These are phyloP conservation scores for Trachymyrmex septentrionalis DNA, from an alignment of 1,140 invertebrate genomes.

Conservation along the genomic window DNA sequence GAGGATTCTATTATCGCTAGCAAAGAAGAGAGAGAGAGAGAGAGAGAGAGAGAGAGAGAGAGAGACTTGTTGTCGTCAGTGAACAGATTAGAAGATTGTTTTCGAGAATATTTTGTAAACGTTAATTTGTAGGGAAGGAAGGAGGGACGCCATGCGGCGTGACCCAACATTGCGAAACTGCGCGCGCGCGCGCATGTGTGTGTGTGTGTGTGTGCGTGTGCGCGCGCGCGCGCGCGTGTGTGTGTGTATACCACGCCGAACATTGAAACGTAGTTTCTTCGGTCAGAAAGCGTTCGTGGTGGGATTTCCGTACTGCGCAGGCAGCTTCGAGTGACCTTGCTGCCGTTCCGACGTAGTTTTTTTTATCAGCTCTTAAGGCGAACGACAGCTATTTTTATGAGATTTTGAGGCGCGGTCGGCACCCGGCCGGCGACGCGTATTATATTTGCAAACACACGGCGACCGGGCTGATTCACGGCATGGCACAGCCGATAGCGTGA, in stretches of 20 bases:
- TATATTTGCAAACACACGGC: conserved; percentile 28
- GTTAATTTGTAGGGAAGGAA: too few relatives aligned
- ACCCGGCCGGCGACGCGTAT: background rate
- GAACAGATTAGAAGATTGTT: background rate
- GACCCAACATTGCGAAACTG: conserved; percentile 52
- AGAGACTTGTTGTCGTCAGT: background rate
- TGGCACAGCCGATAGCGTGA: background rate
- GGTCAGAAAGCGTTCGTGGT: background rate
- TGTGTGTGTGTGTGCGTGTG: too few relatives aligned
- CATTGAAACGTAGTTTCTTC: conserved; percentile 40
- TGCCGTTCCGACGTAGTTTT: conserved; percentile 6
- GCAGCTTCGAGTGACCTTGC: conserved; percentile 37
- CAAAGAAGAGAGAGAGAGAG: too few relatives aligned
- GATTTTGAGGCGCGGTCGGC: conserved; percentile 20
- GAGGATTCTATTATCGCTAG: background rate
- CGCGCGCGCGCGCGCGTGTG: too few relatives aligned
- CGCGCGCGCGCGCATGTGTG: background rate
- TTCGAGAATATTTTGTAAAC: background rate
- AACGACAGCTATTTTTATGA: conserved; percentile 49
- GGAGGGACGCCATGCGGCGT: background rate
- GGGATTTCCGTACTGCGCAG: conserved; percentile 59
- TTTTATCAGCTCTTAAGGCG: conserved; percentile 49
- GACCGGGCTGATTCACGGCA: background rate
- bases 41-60: too few relatives aligned
- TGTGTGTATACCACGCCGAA: conserved; percentile 23